Base-by-base conservation (phyloP, 2,888 invertebrate species). In the Acleris laterana region DNA sequence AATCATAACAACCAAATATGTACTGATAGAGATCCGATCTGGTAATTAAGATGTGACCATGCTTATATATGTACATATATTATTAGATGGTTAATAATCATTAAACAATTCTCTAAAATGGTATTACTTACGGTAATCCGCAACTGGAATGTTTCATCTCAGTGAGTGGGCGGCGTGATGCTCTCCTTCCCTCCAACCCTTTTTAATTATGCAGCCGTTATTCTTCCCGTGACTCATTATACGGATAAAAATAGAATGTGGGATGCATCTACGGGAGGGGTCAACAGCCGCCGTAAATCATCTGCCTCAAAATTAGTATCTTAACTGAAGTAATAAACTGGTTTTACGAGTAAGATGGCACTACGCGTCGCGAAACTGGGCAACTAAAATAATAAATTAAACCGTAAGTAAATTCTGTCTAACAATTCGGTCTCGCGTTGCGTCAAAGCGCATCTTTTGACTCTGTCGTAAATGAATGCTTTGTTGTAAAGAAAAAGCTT, bases 141-240 rank as follows among this genome's bases (percentile, higher is more conserved):
- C 56, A 44, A 22, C 16, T 22, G 56, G 22, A 22, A 38, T 56
- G 22, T 56, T 17, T 56, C 56, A 49, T 20, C 19, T 49, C 49
- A 68, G 68, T 64, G 70, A 72, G 75, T 79, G 55, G 58, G 62
- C 69, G 67, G 69, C 75, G 73, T 83, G 85, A 86, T 81, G 83
- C 81, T 72, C 77, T 75, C 74, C 83, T 73, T 76, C 80, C 74
- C 74, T 75, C 81, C 84, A 84, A 85, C 83, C 82, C 83, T 78
- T 86, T 85, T 87, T 85, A 85, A 88, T 85, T 85, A 87, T 84
- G 76, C 81, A 81, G 76, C 78, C 77, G 44, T 57, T 57, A 57
- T 57, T 25, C 46, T 57, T 44, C 22, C 57, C 25, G 57, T 57
- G 44, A 25, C 57, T 57, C 57, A 57, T 57, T 57, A 46, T 22